Percentiles rank a stretch among this genome's conserved stretches.
phyloP scores from a whole-genome alignment of 2,888 invertebrate species.

The Onthophagus sagittarius region DNA sequence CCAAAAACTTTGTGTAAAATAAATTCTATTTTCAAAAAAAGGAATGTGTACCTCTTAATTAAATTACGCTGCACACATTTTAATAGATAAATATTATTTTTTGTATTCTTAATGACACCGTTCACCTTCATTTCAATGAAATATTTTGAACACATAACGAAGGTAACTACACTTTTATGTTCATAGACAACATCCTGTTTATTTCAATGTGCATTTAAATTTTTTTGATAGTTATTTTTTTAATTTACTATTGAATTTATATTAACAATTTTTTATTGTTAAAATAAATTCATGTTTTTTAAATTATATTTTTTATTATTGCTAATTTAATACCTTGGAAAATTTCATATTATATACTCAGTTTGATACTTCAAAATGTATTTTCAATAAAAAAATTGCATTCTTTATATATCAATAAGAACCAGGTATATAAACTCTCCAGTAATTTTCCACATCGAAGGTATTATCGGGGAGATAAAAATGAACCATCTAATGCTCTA shows the following conservation, averaged over 20 bases:
- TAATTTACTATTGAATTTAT: background rate
- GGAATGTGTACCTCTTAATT: no score
- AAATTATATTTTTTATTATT: no score
- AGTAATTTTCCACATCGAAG: background rate
- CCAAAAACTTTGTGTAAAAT: no score
- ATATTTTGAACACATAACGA: background rate
- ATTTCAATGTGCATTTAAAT: background rate
- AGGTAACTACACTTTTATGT: background rate
- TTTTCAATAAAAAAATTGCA: background rate
- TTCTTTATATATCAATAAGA: background rate
- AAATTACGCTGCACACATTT: no score
- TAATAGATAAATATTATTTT: no score
- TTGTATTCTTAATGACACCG: background rate
- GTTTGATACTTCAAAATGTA: background rate
- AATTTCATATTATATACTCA: background rate
- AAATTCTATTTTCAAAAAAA: background rate
- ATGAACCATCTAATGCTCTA: no score
- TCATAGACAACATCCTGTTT: background rate
- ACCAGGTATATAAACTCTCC: background rate
- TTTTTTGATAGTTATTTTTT: background rate
- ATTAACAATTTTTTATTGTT: no score
- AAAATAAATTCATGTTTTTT: no score
- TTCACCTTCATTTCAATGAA: background rate
- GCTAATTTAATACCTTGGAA: no score
- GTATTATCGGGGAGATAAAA: no score